Conservation (phyloP, 2,113 vertebrate species). For the Hippocampus abdominalis region DNA sequence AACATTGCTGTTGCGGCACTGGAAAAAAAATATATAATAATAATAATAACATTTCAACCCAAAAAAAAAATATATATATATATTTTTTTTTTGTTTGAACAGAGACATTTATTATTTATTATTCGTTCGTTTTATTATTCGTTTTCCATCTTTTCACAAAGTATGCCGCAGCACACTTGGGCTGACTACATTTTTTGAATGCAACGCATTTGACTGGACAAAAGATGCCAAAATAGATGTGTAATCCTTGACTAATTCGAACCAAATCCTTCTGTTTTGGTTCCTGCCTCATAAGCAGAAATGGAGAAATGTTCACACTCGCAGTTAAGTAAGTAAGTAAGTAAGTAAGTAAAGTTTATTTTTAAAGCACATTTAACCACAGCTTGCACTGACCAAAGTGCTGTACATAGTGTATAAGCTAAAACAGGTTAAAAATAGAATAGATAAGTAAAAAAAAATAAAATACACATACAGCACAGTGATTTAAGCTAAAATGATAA, state of each 20-base stretch:
- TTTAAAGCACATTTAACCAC: too few relatives aligned
- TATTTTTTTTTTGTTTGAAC: constrained; percentile 11
- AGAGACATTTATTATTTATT: constrained; percentile 6
- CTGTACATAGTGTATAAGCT: too few relatives aligned
- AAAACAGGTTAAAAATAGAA: too few relatives aligned
- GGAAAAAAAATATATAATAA: too few relatives aligned
- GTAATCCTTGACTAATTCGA: constrained; percentile 60
- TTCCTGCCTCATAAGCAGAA: constrained; percentile 39
- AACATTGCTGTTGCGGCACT: constrained; percentile 23
- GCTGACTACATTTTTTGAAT: constrained; percentile 26
- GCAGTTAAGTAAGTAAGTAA: too few relatives aligned
- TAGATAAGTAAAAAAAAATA: too few relatives aligned
- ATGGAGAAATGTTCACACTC: constrained; percentile 8
- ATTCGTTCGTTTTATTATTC: constrained; percentile 12
- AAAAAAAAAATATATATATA: constrained; percentile 14
- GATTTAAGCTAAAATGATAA: too few relatives aligned
- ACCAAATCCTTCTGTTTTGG: constrained; percentile 48
- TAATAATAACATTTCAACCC: too few relatives aligned
- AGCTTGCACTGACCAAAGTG: too few relatives aligned
- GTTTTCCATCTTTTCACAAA: constrained; percentile 8
- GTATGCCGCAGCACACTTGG: constrained; percentile 24
- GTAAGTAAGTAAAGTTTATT: too few relatives aligned
- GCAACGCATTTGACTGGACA: constrained; percentile 44
- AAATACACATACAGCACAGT: too few relatives aligned
- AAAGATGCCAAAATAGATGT: constrained; percentile 54